Conservation (phyloP, 2,113 vertebrate species). For the Suricata suricatta region DNA sequence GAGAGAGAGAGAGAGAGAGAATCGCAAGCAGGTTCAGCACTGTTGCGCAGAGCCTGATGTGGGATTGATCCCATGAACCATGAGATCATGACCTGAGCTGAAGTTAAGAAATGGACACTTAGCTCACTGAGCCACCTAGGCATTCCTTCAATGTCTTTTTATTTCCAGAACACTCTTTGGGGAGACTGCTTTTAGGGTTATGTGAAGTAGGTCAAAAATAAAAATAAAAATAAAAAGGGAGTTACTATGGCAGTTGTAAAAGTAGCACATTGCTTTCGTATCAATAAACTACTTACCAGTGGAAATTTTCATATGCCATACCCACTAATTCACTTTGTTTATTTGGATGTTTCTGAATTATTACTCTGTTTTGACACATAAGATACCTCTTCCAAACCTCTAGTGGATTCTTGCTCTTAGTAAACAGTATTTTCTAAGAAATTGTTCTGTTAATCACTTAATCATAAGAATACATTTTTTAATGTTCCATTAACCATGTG, state of each 20-base stretch:
- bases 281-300: not conserved
- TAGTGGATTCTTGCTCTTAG: not conserved
- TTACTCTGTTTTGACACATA: not conserved
- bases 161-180: not conserved
- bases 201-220: not conserved
- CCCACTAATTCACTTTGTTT: not conserved
- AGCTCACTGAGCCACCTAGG: too few relatives aligned
- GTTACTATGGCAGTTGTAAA: not conserved
- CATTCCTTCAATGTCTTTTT: not conserved
- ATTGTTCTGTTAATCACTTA: not conserved
- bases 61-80: too few relatives aligned
- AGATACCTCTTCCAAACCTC: not conserved
- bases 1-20: too few relatives aligned
- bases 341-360: not conserved
- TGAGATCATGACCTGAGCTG: too few relatives aligned
- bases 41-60: too few relatives aligned
- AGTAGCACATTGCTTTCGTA: not conserved
- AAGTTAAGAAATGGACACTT: too few relatives aligned
- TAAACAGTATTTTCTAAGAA: not conserved
- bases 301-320: not conserved
- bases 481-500: not conserved
- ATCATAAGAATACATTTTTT: constrained; percentile 15
- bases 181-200: not conserved
- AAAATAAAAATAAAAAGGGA: not conserved
- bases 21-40: too few relatives aligned